Conservation (phyloP, 1,140 invertebrate genomes). For the Zaprionus africanus region DNA sequence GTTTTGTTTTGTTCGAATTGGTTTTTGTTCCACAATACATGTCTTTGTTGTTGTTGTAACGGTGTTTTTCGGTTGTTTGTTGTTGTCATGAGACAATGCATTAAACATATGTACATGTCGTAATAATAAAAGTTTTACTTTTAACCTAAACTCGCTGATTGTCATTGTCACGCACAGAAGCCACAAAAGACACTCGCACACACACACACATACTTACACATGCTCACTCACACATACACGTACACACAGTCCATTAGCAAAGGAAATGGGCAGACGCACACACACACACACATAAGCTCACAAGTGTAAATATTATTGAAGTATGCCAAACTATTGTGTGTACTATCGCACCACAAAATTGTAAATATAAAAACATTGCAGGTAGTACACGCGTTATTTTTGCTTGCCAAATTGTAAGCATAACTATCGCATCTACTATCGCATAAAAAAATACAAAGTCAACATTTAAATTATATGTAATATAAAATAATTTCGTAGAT, state of each 20-base stretch:
- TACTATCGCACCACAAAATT: neutral
- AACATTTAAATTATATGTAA: too few species aligned
- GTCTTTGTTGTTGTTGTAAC: conserved; percentile 23
- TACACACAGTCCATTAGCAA: neutral
- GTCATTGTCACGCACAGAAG: conserved; percentile 41
- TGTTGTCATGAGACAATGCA: conserved; percentile 37
- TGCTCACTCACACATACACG: neutral
- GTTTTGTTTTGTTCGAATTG: conserved; percentile 20
- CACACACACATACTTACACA: neutral
- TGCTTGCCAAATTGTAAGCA: neutral
- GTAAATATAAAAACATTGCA: neutral
- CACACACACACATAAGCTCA: conserved; percentile 8
- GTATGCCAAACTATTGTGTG: neutral
- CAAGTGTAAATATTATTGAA: neutral
- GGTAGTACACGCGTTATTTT: neutral
- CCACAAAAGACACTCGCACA: conserved; percentile 20
- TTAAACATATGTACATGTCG: conserved; percentile 8
- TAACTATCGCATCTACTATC: neutral
- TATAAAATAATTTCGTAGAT: too few species aligned
- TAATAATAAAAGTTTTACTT: conserved; percentile 20
- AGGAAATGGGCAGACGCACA: conserved; percentile 12
- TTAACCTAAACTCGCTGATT: conserved; percentile 40
- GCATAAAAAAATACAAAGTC: neutral
- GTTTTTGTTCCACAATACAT: conserved; percentile 15
- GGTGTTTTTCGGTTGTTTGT: conserved; percentile 50